Evolutionary conservation across 2,888 invertebrate species (phyloP).

Genomic region (Yponomeuta plumbellus): DNA sequence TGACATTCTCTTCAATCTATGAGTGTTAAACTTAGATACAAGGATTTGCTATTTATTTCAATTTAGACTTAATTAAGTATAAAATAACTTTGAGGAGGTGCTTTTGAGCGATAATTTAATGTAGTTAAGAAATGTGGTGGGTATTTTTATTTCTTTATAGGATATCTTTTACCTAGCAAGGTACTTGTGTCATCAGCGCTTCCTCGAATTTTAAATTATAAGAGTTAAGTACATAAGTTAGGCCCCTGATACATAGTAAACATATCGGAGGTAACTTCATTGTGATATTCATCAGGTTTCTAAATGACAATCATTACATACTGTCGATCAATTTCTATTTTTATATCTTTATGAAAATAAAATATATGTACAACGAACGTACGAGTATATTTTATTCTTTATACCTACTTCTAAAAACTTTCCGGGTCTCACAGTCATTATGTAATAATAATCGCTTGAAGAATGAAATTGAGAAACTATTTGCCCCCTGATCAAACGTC

Average conservation of each 20-base stretch:
- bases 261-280: neutral
- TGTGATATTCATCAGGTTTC: neutral
- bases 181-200: constrained; percentile 48
- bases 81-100: constrained; percentile 53
- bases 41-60: constrained; percentile 23
- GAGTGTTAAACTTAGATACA: neutral
- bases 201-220: constrained; percentile 48
- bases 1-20: too few relatives aligned
- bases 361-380: too few relatives aligned
- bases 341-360: too few relatives aligned
- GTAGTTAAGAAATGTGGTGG: constrained; percentile 18
- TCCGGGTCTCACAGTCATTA: too few relatives aligned
- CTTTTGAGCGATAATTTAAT: constrained; percentile 39
- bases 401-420: too few relatives aligned
- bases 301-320: neutral
- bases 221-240: neutral
- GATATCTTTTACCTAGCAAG: neutral
- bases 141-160: constrained; percentile 14
- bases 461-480: too few relatives aligned
- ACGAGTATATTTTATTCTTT: too few relatives aligned
- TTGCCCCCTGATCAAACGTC: too few relatives aligned
- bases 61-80: neutral
- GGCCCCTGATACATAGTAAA: neutral
- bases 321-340: too few relatives aligned
- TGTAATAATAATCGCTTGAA: too few relatives aligned